Base-by-base conservation (phyloP, 2,113 vertebrate genomes). In the Amazona vittata region DNA sequence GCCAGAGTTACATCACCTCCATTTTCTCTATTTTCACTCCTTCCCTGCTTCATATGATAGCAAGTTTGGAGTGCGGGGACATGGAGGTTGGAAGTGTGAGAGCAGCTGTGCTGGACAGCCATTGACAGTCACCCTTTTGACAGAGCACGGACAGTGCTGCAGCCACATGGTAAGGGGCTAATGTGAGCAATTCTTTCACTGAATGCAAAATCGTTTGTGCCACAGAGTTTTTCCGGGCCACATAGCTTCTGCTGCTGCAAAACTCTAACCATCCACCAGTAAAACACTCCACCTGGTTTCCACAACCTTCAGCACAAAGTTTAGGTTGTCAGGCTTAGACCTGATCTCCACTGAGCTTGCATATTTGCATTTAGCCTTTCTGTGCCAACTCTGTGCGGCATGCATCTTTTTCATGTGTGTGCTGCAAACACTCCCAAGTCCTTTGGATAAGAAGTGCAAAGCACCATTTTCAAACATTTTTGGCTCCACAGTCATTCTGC, bases 51-150 rank as follows among this genome's bases (percentile, higher is more conserved):
- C 4, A 17, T 13, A 41, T 0, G 0, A 15, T 21, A 50, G 12
- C 33, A 74, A 47, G 7, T 52, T 52, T 0, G 0, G 65, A 63
- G 31, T 2, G 0, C 3, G 13, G 9, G 25, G 12, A 62, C 50
- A 35, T 6, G 6, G 21, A 64, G 6, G 28, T 13, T 63, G 31
- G 52, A 76, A 71, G 28, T 2, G 0, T 9, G 22, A 68, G 16
- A 18, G n/a, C 2, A 4, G 12, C 9, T 28, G 8, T 83, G 17
- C 24, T 60, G 31, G 59, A 73, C 25, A 85, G 39, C 15, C 39
- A 8, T 37, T 25, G 33, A 35, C 25, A 64, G 33, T 46, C 49
- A 64, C 6, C 12, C 9, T 22, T 53, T 33, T 21, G 20, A 26
- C 10, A 50, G 17, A 67, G 12, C 35, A 55, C 3, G 2, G 20